Evolutionary conservation across 2,797 vertebrate species (phyloP).

Genomic region (Rhinoraja longicauda): DNA sequence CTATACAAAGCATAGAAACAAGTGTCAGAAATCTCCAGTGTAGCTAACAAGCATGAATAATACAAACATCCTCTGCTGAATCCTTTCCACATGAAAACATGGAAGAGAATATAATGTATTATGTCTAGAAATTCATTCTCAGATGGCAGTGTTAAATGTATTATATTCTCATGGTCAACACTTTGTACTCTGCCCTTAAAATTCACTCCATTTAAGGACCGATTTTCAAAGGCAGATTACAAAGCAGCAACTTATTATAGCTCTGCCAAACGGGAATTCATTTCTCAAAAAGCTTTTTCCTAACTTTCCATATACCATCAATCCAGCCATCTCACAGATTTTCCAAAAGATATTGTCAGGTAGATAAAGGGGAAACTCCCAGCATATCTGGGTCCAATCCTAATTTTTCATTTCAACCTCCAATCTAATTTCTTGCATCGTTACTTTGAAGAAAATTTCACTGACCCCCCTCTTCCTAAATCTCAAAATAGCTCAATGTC

Average conservation of each 20-base stretch:
- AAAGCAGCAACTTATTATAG: no score
- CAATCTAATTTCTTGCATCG: no score
- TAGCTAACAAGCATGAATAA: not conserved
- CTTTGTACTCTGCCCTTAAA: no score
- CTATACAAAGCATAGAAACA: slow-evolving; percentile 46
- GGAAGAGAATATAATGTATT: not conserved
- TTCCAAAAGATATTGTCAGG: not conserved
- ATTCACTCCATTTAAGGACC: no score
- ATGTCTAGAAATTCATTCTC: no score
- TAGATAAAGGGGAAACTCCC: not conserved
- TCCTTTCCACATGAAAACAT: not conserved
- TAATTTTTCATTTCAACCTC: not conserved
- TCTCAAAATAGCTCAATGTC: not conserved
- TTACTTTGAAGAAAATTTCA: not conserved
- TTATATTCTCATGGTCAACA: no score
- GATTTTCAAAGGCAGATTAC: no score
- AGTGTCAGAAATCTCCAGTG: not conserved
- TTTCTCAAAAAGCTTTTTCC: no score
- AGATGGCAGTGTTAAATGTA: no score
- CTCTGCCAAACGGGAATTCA: no score
- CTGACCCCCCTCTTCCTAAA: not conserved
- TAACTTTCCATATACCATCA: not conserved
- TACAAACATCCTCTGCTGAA: not conserved
- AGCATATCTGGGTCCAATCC: not conserved
- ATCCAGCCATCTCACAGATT: not conserved